These are phyloP conservation scores for Coilia nasus DNA, from an alignment of 2,797 vertebrate genomes.

Conservation along the genomic window DNA sequence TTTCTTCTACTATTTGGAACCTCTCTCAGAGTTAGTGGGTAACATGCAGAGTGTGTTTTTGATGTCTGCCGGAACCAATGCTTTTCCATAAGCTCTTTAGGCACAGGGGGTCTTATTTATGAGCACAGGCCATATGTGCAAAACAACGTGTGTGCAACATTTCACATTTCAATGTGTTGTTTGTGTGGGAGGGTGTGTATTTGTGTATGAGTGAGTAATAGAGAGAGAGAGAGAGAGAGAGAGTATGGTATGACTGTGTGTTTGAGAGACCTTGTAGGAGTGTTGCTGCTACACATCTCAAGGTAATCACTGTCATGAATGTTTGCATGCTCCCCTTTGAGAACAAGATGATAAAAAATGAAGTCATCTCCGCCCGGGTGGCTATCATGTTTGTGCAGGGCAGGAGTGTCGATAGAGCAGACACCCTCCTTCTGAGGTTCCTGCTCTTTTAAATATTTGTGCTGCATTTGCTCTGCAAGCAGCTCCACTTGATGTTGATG, in stretches of 20 bases:
- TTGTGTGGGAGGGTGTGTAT: slow-evolving; percentile 10
- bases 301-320: neutral
- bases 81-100: slow-evolving; percentile 28
- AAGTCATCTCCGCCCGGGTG: neutral
- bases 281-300: neutral
- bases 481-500: neutral
- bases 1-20: neutral
- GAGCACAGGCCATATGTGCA: slow-evolving; percentile 29
- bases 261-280: neutral
- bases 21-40: slow-evolving; percentile 27
- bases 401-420: neutral
- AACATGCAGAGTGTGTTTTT: slow-evolving; percentile 7
- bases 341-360: neutral
- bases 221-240: neutral
- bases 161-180: slow-evolving; percentile 22
- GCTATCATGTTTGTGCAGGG: neutral
- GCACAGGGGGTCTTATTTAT: slow-evolving; percentile 29
- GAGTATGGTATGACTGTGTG: neutral
- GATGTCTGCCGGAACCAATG: slow-evolving; percentile 30
- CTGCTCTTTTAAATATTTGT: neutral
- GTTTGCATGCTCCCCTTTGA: slow-evolving; percentile 8
- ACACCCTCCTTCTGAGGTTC: neutral
- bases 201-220: neutral
- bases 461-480: neutral
- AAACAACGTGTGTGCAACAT: slow-evolving; percentile 39